Base-by-base conservation (phyloP, 2,797 vertebrate genomes). In the Phataginus tetradactyla region DNA sequence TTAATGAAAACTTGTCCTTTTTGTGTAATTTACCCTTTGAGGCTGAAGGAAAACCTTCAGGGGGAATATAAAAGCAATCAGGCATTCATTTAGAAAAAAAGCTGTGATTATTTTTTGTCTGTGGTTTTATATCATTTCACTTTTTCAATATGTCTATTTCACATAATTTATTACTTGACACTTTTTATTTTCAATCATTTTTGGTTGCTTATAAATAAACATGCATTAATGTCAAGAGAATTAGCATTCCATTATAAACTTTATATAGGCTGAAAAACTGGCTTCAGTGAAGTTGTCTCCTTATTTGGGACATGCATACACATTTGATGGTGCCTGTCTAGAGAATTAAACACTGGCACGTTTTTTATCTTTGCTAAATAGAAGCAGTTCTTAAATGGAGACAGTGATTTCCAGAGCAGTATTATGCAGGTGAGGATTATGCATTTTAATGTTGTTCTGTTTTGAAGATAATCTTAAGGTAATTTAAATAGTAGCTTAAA, bases 141-240 rank as follows among this genome's bases (percentile, higher is more conserved):
- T 97, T 98, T 98, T 98, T 97, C 95, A 97, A 86, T 97, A 96
- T 97, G 95, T 96, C 95, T 98, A 79, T 98, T 98, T 97, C 96
- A 95, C 59, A 95, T 96, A 97, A 97, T 98, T 98, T 98, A 97
- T 93, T 97, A 91, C 92, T 98, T 88, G 96, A 98, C 92, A 97
- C 45, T 96, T 98, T 95, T 96, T 96, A 97, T 98, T 98, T 98
- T 98, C 96, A 96, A 95, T 98, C 94, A 98, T 97, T 97, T 97
- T 97, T 77, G 5, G 77, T 96, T 98, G 83, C 97, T 98, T 98
- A 97, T 98, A 98, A 98, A 98, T 98, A 98, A 98, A 98, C 90
- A 97, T 97, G 97, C 96, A 94, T 98, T 98, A 97, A 98, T 97
- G 96, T 81, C 96, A 98, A 97, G 93, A 96, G 95, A 98, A 98